Base-by-base conservation (phyloP, 2,888 invertebrate species). In the Scaptodrosophila latifasciaeformis region DNA sequence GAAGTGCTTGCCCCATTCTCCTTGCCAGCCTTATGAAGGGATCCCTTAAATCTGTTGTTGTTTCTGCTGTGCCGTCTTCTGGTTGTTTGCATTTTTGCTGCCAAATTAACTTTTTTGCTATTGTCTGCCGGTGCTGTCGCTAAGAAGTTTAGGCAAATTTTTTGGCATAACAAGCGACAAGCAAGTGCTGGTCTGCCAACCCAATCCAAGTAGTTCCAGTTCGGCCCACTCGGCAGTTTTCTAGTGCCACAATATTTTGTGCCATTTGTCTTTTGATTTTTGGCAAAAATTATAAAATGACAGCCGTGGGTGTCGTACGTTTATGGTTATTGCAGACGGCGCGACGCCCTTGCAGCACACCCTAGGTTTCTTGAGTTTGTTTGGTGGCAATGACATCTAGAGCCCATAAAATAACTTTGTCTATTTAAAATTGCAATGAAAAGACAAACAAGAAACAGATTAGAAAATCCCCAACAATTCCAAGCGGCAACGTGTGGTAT, bases 81-180 rank as follows among this genome's bases (percentile, higher is more conserved):
- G 66, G 59, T 66, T 78, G 72, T 76, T 76, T 76, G 79, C 64
- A 76, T 77, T 76, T 71, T 69, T 59, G 65, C 62, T 77, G 76
- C 77, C 79, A 79, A 76, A 77, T 78, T 76, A 68, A 71, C 68
- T 70, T 78, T 76, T 72, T 69, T 63, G 62, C 75, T 59, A 65
- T 71, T 69, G 63, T 68, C 60, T 67, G 34, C 35, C 49, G 29
- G 27, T 54, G 43, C 27, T 31, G 42, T 13, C 2, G 18, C 15
- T 18, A 37, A 49, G 62, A 71, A 64, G 75, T 75, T 59, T 72
- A 70, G 67, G 60, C 70, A 72, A 69, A 69, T 71, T 72, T 72
- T 70, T 71, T 71, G 75, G 75, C 71, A 75, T 45, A 62, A 63
- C 68, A 59, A 65, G 48, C 53, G 42, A 57, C 27, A 30, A 35